A percentile compares a stretch with the other conserved stretches of the same genome.
phyloP scores from a whole-genome alignment of 2,797 vertebrate species.

The Morus bassanus region DNA sequence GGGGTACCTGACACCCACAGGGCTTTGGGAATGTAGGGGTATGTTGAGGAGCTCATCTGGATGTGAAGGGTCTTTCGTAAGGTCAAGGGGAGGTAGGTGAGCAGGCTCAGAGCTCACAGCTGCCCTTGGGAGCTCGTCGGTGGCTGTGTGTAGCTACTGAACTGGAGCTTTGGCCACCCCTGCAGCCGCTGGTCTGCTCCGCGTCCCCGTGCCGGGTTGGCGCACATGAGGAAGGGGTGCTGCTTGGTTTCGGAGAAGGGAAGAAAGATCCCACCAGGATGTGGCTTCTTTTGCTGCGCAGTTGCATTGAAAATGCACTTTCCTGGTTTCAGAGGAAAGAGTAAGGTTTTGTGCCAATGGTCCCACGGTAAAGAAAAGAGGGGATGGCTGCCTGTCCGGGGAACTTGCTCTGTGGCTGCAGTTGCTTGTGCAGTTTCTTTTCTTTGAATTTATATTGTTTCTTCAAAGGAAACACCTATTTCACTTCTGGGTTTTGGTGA shows the following conservation, averaged over 20 bases:
- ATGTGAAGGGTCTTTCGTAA: background rate
- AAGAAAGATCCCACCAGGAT: background rate
- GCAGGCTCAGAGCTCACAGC: fast-evolving
- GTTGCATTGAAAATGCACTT: fast-evolving
- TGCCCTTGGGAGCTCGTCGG: background rate
- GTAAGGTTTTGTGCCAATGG: background rate
- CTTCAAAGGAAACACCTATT: background rate
- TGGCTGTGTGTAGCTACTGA: background rate
- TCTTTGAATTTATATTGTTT: background rate
- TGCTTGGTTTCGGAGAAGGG: background rate
- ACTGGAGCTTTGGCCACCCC: background rate
- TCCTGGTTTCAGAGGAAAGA: background rate
- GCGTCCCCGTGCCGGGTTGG: fast-evolving
- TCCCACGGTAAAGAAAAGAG: background rate
- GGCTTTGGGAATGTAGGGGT: background rate
- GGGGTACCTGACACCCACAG: background rate
- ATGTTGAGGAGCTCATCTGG: background rate
- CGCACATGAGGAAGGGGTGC: background rate
- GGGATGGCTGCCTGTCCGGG: background rate
- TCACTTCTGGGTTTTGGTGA: background rate
- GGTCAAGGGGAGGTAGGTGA: background rate
- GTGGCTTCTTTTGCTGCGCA: background rate
- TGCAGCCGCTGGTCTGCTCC: background rate
- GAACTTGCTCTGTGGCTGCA: background rate
- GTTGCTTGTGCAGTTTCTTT: background rate